A percentile compares a stretch with the other conserved stretches of the same genome.
phyloP scores from a whole-genome alignment of 2,888 invertebrate genomes.

The Flexamia atlantica region DNA sequence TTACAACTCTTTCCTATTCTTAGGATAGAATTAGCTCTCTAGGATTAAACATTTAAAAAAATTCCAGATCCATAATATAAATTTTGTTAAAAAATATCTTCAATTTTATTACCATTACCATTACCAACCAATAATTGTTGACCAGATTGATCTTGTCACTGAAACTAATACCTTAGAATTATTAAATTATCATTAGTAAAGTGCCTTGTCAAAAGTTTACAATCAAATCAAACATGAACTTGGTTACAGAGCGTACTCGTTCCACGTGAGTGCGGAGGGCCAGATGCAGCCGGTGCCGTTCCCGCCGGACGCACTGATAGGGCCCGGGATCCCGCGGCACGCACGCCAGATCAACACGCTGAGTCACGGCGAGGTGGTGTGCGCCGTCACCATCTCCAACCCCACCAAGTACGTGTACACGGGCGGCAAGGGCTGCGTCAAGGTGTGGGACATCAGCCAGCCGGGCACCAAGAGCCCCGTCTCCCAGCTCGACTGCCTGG shows the following conservation, averaged over 20 bases:
- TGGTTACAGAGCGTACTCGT: constrained; percentile 90
- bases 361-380: constrained; percentile 97
- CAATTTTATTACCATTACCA: no score
- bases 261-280: constrained; percentile 94
- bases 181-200: no score
- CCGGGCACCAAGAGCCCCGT: constrained; percentile 91
- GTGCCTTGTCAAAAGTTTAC: no score
- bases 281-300: constrained; percentile 96
- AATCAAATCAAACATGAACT: background rate
- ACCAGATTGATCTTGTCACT: no score
- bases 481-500: constrained; percentile 94
- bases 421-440: constrained; percentile 97
- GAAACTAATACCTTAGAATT: no score
- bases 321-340: constrained; percentile 95
- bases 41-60: no score
- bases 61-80: no score
- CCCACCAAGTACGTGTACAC: constrained; percentile 96
- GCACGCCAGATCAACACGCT: constrained; percentile 95
- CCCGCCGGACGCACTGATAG: constrained; percentile 95
- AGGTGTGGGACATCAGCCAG: constrained; percentile 98
- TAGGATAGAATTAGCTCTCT: no score
- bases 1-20: no score
- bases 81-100: no score
- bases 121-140: no score
- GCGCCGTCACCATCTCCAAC: constrained; percentile 97